phyloP scores from a whole-genome alignment of 2,797 vertebrate genomes.

The Myotis pilosus region DNA sequence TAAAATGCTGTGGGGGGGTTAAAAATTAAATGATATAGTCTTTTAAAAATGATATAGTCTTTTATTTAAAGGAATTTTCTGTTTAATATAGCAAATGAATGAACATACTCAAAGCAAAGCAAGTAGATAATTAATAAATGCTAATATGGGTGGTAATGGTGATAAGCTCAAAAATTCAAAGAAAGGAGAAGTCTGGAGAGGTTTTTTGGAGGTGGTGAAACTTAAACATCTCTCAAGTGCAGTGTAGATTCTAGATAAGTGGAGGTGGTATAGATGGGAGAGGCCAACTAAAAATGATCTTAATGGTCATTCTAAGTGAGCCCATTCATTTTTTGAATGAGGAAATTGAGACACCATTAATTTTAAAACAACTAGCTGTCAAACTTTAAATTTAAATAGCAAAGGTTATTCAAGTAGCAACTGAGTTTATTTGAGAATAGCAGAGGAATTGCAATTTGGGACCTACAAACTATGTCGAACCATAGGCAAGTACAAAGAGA shows the following conservation, averaged over 20 bases:
- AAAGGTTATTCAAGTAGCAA: neutral
- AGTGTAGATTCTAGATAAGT: slow-evolving; percentile 22
- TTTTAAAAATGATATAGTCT: neutral
- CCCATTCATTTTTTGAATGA: slow-evolving; percentile 39
- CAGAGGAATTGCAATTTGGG: neutral
- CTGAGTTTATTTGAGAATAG: neutral
- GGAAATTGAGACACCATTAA: neutral
- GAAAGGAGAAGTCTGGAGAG: slow-evolving; percentile 15
- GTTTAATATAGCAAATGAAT: slow-evolving; percentile 28
- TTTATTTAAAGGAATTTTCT: slow-evolving; percentile 43
- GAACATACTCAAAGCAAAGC: slow-evolving; percentile 36
- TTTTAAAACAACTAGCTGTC: slow-evolving; percentile 3
- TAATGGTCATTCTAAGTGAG: slow-evolving; percentile 33
- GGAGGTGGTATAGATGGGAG: neutral
- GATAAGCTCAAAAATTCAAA: slow-evolving; percentile 52
- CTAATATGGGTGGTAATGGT: slow-evolving; percentile 14
- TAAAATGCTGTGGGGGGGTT: slow-evolving; percentile 20
- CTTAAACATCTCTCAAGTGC: neutral
- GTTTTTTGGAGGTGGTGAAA: neutral
- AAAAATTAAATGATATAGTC: slow-evolving; percentile 28
- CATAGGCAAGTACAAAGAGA: neutral
- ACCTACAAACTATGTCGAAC: neutral
- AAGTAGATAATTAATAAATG: slow-evolving; percentile 48
- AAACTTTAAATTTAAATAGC: neutral
- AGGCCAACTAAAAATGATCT: slow-evolving; percentile 14